Conservation (phyloP, 2,888 invertebrate species). For the Mamestra brassicae region DNA sequence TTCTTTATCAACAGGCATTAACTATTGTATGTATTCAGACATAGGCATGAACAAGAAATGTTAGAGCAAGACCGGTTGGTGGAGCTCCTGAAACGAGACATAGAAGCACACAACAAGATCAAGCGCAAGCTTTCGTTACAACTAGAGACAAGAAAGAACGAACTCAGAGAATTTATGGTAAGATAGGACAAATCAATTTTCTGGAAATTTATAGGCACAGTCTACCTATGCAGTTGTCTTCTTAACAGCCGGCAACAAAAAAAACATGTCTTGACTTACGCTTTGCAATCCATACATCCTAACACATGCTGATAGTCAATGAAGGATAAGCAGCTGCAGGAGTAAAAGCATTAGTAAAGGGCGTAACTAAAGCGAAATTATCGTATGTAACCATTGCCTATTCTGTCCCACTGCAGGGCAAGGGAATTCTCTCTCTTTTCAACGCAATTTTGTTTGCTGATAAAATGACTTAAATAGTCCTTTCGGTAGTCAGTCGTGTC, state of each 20-base stretch:
- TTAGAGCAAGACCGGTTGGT: constrained; percentile 90
- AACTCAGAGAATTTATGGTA: constrained; percentile 93
- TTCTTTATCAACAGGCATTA: no score
- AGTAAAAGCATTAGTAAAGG: no score
- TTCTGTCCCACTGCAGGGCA: neutral
- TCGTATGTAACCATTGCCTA: neutral
- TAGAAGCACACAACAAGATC: constrained; percentile 91
- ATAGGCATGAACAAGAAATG: constrained; percentile 91
- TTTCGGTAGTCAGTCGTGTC: no score
- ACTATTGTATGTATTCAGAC: constrained; percentile 69
- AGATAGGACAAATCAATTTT: neutral
- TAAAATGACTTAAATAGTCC: no score
- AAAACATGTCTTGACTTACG: no score
- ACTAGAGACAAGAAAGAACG: constrained; percentile 90
- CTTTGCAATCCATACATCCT: no score
- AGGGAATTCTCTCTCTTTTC: no score
- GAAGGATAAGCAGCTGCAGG: no score
- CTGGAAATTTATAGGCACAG: neutral
- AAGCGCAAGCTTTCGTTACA: constrained; percentile 90
- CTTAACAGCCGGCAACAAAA: no score
- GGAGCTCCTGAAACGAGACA: constrained; percentile 91
- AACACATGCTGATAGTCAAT: no score
- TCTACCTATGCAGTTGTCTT: no score
- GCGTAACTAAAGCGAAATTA: no score
- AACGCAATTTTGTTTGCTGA: neutral